Percentiles rank a stretch among this genome's conserved stretches.
These are phyloP conservation scores for Pararge aegeria DNA, from an alignment of 1,140 invertebrate genomes.

Conservation along the genomic window DNA sequence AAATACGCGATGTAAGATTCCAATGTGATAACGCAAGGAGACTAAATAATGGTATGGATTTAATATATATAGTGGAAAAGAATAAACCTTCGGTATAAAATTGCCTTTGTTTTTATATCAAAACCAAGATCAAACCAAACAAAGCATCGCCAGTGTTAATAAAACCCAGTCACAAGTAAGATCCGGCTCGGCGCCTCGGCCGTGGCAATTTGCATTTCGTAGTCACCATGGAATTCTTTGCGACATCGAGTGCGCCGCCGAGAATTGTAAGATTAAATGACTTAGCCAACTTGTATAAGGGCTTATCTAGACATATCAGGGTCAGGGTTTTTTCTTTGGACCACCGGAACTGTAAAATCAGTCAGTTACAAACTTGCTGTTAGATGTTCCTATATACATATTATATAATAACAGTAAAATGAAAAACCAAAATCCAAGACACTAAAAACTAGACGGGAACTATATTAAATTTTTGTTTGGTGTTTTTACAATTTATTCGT, in stretches of 20 bases:
- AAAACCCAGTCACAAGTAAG: conserved; percentile 27
- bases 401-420: too few species aligned
- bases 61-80: too few species aligned
- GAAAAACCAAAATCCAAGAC: too few species aligned
- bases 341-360: too few species aligned
- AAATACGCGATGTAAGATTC: too few species aligned
- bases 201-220: conserved; percentile 42
- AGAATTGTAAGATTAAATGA: conserved; percentile 23
- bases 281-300: conserved; percentile 5
- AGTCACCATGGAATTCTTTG: conserved; percentile 39
- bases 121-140: conserved; percentile 3
- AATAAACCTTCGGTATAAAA: background rate
- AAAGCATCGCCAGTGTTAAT: conserved; percentile 19
- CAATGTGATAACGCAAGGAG: too few species aligned
- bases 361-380: too few species aligned
- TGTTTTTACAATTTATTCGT: too few species aligned
- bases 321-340: background rate
- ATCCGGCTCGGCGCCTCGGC: conserved; percentile 38
- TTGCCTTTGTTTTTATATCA: conserved; percentile 1
- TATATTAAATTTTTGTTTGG: too few species aligned
- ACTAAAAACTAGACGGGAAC: too few species aligned
- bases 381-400: too few species aligned
- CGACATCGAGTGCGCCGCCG: conserved; percentile 15
- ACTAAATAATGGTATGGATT: too few species aligned
- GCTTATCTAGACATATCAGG: background rate